phyloP scores from a whole-genome alignment of 1,140 invertebrate genomes.

The Papilio helenus region DNA sequence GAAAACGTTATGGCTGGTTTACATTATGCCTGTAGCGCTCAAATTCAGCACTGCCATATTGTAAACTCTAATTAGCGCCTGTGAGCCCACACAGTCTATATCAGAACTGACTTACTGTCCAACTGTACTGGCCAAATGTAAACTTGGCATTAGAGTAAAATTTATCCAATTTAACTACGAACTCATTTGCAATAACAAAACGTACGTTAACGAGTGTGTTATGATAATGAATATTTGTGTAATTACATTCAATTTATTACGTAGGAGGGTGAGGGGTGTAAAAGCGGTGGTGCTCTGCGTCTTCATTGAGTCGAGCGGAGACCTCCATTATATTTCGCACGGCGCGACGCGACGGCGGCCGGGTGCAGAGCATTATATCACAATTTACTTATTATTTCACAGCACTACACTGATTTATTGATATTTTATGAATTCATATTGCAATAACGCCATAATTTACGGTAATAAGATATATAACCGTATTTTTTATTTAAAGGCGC shows the following conservation, averaged over 20 bases:
- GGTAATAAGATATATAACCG: neutral
- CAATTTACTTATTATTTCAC: neutral
- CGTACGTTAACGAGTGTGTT: slow-evolving; percentile 2
- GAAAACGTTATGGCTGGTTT: too few relatives aligned
- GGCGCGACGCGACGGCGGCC: neutral
- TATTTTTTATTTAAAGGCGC: neutral
- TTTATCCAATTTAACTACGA: neutral
- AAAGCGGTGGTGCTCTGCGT: neutral
- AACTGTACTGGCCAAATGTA: too few relatives aligned
- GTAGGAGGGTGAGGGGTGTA: neutral
- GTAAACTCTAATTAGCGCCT: too few relatives aligned
- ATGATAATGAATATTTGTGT: slow-evolving; percentile 1
- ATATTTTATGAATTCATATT: slow-evolving; percentile 1
- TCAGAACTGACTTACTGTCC: too few relatives aligned
- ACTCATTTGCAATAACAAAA: slow-evolving; percentile 18
- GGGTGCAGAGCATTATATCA: neutral
- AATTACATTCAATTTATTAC: neutral
- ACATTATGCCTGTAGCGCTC: too few relatives aligned
- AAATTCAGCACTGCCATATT: too few relatives aligned
- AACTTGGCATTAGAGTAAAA: neutral
- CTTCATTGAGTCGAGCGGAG: neutral
- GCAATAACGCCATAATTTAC: neutral
- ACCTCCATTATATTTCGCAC: neutral
- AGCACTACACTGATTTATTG: neutral
- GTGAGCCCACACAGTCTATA: too few relatives aligned